A percentile compares a stretch with the other conserved stretches of the same genome.
Evolutionary conservation across 2,888 invertebrate genomes (phyloP).

Genomic region (Congeria kusceri): DNA sequence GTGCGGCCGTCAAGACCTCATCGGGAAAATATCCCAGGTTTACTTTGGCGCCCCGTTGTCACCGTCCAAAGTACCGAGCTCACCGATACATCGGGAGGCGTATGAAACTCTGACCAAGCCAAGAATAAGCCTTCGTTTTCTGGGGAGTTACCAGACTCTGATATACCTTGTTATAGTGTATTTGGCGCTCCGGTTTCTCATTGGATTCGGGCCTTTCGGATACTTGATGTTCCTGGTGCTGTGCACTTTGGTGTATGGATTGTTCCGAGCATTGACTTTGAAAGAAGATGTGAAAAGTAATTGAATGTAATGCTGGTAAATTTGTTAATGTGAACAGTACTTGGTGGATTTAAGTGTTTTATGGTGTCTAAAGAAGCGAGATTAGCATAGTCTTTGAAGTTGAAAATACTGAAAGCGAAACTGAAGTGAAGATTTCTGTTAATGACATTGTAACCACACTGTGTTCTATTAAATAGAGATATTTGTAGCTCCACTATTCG

Average conservation of each 20-base stretch:
- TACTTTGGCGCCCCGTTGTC: conserved; percentile 74
- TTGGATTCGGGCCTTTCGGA: conserved; percentile 72
- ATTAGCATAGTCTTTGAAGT: neutral
- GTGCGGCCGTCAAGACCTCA: conserved; percentile 86
- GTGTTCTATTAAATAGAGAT: no score
- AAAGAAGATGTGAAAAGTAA: conserved; percentile 29
- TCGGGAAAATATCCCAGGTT: conserved; percentile 76
- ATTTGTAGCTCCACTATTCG: no score
- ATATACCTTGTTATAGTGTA: conserved; percentile 87
- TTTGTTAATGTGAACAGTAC: no score
- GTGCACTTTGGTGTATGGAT: conserved; percentile 67
- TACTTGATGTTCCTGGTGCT: conserved; percentile 68
- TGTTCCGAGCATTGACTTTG: conserved; percentile 60
- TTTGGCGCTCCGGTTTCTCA: conserved; percentile 64
- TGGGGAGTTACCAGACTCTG: conserved; percentile 89
- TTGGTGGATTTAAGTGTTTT: no score
- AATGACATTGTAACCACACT: no score
- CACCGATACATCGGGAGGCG: conserved; percentile 65
- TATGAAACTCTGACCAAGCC: conserved; percentile 68
- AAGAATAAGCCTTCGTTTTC: conserved; percentile 86
- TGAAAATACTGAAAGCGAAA: no score
- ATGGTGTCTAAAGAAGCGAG: neutral
- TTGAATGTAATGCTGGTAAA: neutral
- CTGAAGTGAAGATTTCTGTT: no score
- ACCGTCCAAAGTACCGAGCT: conserved; percentile 83